A percentile compares a stretch with the other conserved stretches of the same genome.
These are phyloP conservation scores for Drosophila borborema DNA, from an alignment of 2,888 invertebrate species.

Conservation along the genomic window DNA sequence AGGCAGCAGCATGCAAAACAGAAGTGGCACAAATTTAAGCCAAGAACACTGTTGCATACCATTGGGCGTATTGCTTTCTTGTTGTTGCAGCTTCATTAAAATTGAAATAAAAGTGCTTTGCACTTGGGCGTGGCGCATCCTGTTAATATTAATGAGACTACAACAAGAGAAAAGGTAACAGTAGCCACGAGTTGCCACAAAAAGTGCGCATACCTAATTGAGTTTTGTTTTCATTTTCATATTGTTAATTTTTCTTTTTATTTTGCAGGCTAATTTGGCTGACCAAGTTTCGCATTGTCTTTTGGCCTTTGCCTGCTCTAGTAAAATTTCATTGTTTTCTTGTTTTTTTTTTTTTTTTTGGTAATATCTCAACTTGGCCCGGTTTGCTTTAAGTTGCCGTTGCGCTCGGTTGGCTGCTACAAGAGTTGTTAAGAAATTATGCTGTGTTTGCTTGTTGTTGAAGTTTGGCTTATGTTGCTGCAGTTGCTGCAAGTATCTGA, in stretches of 20 bases:
- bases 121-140: slow-evolving; percentile 37
- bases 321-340: slow-evolving; percentile 7
- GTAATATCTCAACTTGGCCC: slow-evolving; percentile 26
- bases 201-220: slow-evolving; percentile 58
- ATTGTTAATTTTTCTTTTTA: neutral
- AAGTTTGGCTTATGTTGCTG: slow-evolving; percentile 3
- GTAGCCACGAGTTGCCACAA: slow-evolving; percentile 20
- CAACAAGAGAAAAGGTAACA: neutral
- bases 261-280: slow-evolving; percentile 41
- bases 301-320: neutral
- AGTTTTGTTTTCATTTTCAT: slow-evolving; percentile 16
- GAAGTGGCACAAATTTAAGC: slow-evolving; percentile 69
- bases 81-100: slow-evolving; percentile 42
- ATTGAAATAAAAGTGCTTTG: slow-evolving; percentile 39
- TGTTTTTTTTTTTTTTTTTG: slow-evolving; percentile 11
- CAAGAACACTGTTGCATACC: slow-evolving; percentile 53
- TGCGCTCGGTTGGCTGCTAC: neutral
- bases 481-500: neutral
- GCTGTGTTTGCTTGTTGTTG: neutral
- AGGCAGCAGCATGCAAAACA: slow-evolving; percentile 59
- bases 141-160: slow-evolving; percentile 56
- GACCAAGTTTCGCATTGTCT: slow-evolving; percentile 49
- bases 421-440: slow-evolving; percentile 4
- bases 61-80: slow-evolving; percentile 21
- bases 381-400: slow-evolving; percentile 10